A percentile compares a stretch with the other conserved stretches of the same genome.
phyloP scores from a whole-genome alignment of 1,140 invertebrate genomes.

The Aethina tumida region DNA sequence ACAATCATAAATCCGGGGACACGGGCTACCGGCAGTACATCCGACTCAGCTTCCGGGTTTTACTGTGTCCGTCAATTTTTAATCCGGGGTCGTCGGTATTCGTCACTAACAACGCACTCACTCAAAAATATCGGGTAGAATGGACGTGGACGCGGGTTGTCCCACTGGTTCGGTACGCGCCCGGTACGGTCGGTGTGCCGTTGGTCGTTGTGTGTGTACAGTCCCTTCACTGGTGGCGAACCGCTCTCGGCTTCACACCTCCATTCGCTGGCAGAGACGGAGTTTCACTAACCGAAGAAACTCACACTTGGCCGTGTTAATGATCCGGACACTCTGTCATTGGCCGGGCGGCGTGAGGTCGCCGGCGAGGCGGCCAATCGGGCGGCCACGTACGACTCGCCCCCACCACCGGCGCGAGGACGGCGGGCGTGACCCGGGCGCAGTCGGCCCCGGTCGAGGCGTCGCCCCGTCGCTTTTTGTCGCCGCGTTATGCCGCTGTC shows the following conservation, averaged over 20 bases:
- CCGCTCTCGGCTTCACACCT: slow-evolving; percentile 33
- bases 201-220: too few species aligned
- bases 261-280: slow-evolving; percentile 29
- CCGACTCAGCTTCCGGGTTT: not conserved
- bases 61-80: not conserved
- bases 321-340: slow-evolving; percentile 29
- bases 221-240: too few species aligned
- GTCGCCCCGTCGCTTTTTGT: slow-evolving; percentile 19
- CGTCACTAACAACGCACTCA: too few species aligned
- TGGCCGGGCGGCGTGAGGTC: slow-evolving; percentile 28
- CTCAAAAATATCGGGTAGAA: too few species aligned
- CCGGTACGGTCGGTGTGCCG: too few species aligned
- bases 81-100: not conserved
- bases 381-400: slow-evolving; percentile 29
- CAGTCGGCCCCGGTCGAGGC: slow-evolving; percentile 20
- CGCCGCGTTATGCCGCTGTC: slow-evolving; percentile 32
- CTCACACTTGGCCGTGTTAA: slow-evolving; percentile 33
- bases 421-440: slow-evolving; percentile 33
- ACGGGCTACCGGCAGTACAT: not conserved
- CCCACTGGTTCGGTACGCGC: too few species aligned
- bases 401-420: slow-evolving; percentile 34
- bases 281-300: slow-evolving; percentile 30
- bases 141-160: too few species aligned
- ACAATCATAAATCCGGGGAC: slow-evolving; percentile 18
- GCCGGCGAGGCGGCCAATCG: slow-evolving; percentile 26